phyloP scores from a whole-genome alignment of 2,113 vertebrate genomes.

The Dipodomys spectabilis region DNA sequence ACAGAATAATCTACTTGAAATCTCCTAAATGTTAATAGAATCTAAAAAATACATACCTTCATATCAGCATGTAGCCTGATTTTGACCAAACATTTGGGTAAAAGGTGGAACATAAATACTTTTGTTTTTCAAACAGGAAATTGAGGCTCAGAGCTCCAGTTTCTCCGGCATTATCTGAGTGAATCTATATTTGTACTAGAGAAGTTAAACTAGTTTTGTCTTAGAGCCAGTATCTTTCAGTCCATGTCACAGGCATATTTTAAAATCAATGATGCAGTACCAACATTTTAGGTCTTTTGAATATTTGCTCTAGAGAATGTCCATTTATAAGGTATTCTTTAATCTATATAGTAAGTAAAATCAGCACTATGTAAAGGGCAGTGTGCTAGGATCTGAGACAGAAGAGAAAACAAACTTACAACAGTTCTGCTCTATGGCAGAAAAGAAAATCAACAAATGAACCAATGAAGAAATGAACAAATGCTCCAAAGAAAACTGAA shows the following conservation, averaged over 20 bases:
- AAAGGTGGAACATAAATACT: not conserved
- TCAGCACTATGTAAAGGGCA: not conserved
- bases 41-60: not conserved
- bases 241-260: not conserved
- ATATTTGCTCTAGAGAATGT: not conserved
- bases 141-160: not conserved
- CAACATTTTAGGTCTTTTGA: constrained; percentile 16
- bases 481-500: not conserved
- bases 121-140: not conserved
- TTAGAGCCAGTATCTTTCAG: not conserved
- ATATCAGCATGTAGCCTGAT: not conserved
- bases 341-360: not conserved
- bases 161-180: not conserved
- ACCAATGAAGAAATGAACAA: not conserved
- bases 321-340: not conserved
- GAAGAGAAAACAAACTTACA: not conserved
- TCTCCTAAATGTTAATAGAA: not conserved
- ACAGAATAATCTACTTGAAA: not conserved
- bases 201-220: not conserved
- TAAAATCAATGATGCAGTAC: not conserved
- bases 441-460: not conserved
- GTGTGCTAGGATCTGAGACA: not conserved
- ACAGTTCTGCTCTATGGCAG: not conserved
- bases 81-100: not conserved
- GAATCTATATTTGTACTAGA: not conserved